Evolutionary conservation across 2,888 invertebrate species (phyloP), one percentile per base, ranked within the genome.

Genomic region (Aethes cnicana): DNA sequence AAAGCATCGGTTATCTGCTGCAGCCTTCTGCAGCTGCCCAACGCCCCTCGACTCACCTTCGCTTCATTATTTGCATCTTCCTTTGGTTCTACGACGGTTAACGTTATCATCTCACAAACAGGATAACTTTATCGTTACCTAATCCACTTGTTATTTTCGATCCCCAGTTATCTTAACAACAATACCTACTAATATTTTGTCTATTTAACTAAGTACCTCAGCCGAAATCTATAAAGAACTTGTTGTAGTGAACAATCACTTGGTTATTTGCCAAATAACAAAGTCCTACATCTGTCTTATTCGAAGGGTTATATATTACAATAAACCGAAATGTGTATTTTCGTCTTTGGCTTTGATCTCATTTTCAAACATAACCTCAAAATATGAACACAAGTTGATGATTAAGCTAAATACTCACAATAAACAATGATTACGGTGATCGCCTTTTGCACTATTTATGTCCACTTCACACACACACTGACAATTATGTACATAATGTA

Each of bases 371-470:
- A 84, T 88, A 88, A 88, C 87, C 88, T 88, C 83, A 84, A 87
- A 87, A 80, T 73, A 63, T 12, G n/a, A 61, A 67, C 61, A 63
- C 68, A 65, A 53, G 58, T 57, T 64, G 60, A 69, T 53, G 67
- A 57, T 65, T 65, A 69, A 60, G 68, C 60, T 63, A 64, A 62
- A 68, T 79, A 86, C 86, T 88, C 74, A 88, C 87, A 79, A 78
- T 74, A 70, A n/a, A 71, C 73, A 70, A 84, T 75, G 84, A 83
- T 84, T 78, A 76, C 79, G 74, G 72, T 71, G 76, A 80, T 71
- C 77, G 70, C 74, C 78, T 78, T 78, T 76, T 77, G 73, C 82
- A 79, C 81, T 87, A 84, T 87, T 86, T 87, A 77, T 77, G 83
- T 78, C 76, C 85, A 87, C 83, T 83, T 73, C 75, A 84, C 84